Conservation (phyloP, 2,113 vertebrate genomes). For the Edolisoma coerulescens region DNA sequence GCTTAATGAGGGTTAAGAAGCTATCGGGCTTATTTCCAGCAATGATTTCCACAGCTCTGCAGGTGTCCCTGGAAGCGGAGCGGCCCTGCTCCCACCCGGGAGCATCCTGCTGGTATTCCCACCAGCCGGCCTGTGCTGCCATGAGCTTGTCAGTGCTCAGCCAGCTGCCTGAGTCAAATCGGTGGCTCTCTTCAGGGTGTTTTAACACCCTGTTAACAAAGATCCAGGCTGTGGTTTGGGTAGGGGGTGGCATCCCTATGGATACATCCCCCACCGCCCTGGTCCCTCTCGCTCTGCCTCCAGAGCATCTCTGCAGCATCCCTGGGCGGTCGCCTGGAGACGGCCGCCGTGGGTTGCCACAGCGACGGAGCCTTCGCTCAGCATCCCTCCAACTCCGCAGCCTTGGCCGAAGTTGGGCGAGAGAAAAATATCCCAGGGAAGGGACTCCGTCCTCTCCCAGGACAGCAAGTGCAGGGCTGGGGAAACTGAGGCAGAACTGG, state of each 20-base stretch:
- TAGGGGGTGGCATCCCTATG: neutral
- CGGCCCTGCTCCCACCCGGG: neutral
- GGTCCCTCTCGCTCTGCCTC: neutral
- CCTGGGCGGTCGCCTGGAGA: conserved; percentile 57
- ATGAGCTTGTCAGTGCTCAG: neutral
- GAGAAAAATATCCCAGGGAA: neutral
- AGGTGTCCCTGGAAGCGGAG: conserved; percentile 6
- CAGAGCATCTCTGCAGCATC: conserved; percentile 32
- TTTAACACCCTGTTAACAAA: neutral
- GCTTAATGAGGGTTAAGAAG: conserved; percentile 58
- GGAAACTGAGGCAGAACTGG: neutral
- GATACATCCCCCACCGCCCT: neutral
- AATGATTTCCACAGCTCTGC: conserved; percentile 38
- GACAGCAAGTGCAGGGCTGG: fast-evolving
- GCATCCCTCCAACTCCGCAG: conserved; percentile 5
- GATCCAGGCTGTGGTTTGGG: neutral
- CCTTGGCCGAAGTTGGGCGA: conserved; percentile 11
- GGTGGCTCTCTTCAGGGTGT: fast-evolving
- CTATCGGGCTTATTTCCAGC: conserved; percentile 48
- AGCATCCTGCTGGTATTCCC: neutral
- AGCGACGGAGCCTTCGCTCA: conserved; percentile 30
- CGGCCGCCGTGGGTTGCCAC: conserved; percentile 40
- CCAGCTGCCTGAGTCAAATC: fast-evolving
- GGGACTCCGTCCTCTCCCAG: fast-evolving
- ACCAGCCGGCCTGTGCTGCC: neutral